Conservation (phyloP, 2,888 invertebrate genomes). For the Spodoptera exigua region DNA sequence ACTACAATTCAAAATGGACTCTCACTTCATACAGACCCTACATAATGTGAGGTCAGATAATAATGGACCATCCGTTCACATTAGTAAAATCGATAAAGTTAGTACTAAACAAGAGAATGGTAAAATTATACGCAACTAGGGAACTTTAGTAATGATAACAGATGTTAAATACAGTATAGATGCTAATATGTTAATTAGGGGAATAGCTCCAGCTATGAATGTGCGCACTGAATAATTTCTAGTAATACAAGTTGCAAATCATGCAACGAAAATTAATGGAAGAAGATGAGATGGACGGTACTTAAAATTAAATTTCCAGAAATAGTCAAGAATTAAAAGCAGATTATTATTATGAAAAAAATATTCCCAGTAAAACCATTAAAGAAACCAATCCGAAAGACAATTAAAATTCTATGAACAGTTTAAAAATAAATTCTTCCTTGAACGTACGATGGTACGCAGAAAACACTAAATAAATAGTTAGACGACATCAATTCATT, state of each 20-base stretch:
- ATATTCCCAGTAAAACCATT: no score
- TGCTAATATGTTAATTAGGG: constrained; percentile 16
- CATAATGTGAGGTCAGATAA: no score
- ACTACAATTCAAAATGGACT: no score
- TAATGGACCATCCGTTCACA: background rate
- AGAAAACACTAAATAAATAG: constrained; percentile 16
- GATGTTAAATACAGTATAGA: constrained; percentile 16
- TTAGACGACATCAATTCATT: constrained; percentile 11
- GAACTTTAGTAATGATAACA: constrained; percentile 32
- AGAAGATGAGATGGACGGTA: background rate
- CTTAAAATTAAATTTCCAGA: no score
- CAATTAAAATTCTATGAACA: no score
- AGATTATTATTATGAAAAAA: no score
- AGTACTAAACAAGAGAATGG: background rate
- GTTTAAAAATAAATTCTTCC: no score
- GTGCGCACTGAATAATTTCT: constrained; percentile 9
- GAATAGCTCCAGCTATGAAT: constrained; percentile 3
- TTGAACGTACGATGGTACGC: background rate
- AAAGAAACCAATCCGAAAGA: no score
- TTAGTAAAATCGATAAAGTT: constrained; percentile 10
- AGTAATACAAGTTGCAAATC: constrained; percentile 4
- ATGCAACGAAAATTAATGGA: background rate
- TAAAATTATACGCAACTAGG: constrained; percentile 19
- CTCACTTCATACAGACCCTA: no score
- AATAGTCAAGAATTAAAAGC: no score